phyloP scores from a whole-genome alignment of 2,797 vertebrate genomes.

The Pseudopleuronectes americanus region DNA sequence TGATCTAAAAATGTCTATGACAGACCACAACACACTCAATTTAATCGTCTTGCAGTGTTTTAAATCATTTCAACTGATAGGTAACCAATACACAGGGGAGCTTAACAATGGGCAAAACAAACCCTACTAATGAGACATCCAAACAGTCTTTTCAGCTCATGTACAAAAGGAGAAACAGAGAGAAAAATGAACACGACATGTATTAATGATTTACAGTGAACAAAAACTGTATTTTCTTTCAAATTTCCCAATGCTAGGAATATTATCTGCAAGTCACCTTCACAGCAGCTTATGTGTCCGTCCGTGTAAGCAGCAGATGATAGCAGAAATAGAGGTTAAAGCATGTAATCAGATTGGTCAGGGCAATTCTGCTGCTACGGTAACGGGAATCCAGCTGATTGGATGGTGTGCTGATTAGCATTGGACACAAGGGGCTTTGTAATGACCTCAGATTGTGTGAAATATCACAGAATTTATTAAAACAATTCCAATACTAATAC shows the following conservation, averaged over 20 bases:
- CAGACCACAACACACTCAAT: slow-evolving; percentile 30
- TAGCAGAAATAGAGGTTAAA: slow-evolving; percentile 45
- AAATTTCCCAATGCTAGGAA: slow-evolving; percentile 28
- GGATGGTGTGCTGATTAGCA: slow-evolving; percentile 24
- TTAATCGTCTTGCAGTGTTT: slow-evolving; percentile 61
- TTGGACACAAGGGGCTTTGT: slow-evolving; percentile 19
- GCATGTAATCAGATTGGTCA: slow-evolving; percentile 55
- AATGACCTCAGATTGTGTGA: slow-evolving; percentile 29
- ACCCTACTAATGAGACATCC: slow-evolving; percentile 23
- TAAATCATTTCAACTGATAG: slow-evolving; percentile 68
- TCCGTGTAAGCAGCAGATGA: slow-evolving; percentile 53
- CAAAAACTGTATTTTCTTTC: slow-evolving; percentile 21
- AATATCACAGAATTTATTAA: slow-evolving; percentile 25
- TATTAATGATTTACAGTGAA: slow-evolving; percentile 26
- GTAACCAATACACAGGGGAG: slow-evolving; percentile 40
- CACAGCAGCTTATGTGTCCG: slow-evolving; percentile 29
- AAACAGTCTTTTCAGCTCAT: slow-evolving; percentile 55
- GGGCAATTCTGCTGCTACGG: slow-evolving; percentile 44
- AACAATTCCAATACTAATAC: background rate
- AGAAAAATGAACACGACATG: slow-evolving; percentile 22
- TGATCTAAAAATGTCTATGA: slow-evolving; percentile 36
- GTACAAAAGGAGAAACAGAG: slow-evolving; percentile 57
- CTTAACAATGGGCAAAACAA: slow-evolving; percentile 31
- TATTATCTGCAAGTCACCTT: slow-evolving; percentile 26
- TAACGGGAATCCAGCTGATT: slow-evolving; percentile 42